Evolutionary conservation across 2,888 invertebrate genomes (phyloP).

Genomic region (Sinodicranocentrus sp.): DNA sequence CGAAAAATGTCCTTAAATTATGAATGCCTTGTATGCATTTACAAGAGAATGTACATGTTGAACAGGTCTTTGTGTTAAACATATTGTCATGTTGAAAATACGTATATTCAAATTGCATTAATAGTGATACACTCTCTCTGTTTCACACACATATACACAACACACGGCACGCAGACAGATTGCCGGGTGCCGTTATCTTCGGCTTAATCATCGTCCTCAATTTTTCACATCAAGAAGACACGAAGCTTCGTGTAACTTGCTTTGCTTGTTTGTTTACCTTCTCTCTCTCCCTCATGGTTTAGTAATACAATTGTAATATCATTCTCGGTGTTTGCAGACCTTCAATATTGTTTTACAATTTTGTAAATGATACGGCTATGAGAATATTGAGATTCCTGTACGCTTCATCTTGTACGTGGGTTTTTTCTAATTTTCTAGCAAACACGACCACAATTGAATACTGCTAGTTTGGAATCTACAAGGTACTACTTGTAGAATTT

Average conservation of each 20-base stretch:
- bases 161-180: conserved; percentile 41
- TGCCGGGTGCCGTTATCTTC: conserved; percentile 64
- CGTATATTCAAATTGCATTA: conserved; percentile 42
- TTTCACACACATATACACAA: background rate
- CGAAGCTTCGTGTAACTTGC: conserved; percentile 23
- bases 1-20: conserved; percentile 36
- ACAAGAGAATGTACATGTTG: too few relatives aligned
- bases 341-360: too few relatives aligned
- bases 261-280: conserved; percentile 1
- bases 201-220: conserved; percentile 64
- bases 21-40: conserved; percentile 6
- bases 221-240: conserved; percentile 52
- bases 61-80: background rate
- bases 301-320: too few relatives aligned
- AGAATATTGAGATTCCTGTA: too few relatives aligned
- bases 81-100: conserved; percentile 6
- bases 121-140: background rate
- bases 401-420: too few relatives aligned
- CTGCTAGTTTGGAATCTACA: too few relatives aligned
- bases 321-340: too few relatives aligned
- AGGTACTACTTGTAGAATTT: too few relatives aligned
- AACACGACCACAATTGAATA: too few relatives aligned
- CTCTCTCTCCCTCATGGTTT: background rate
- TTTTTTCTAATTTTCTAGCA: too few relatives aligned
- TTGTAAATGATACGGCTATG: too few relatives aligned